Evolutionary conservation across 2,797 vertebrate species (phyloP), one percentile per base, ranked within the genome.

Genomic region (Liparis tanakae): DNA sequence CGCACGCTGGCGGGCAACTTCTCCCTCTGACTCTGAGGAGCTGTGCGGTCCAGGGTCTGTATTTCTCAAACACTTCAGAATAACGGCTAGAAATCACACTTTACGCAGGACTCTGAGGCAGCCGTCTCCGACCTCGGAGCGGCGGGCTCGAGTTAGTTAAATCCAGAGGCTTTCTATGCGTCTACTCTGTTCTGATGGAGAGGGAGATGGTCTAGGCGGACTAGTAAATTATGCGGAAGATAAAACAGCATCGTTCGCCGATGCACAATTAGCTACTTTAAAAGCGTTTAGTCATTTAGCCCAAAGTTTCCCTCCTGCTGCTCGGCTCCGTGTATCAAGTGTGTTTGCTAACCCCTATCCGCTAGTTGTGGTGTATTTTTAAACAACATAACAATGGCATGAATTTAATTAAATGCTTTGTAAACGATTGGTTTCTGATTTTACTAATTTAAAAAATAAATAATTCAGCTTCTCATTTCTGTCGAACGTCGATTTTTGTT

Each of bases 61-160:
- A 62, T 75, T 83, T 87, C 39, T 84, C 83, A 85, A 79, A 62
- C 65, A 68, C n/a, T 53, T 76, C 74, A 44, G 54, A 86, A 80
- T 72, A 60, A 68, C 61, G 56, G 34, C 69, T 73, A 72, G 62
- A 63, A 72, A 60, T 66, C 67, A 51, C 61, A 17, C 10, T 30
- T 30, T 64, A 22, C 43, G 60, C 68, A 46, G 60, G 7, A 48
- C 22, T 48, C 53, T 57, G 22, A 60, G 46, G 33, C 57, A 33
- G 64, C 67, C 10, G 54, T 46, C 10, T 73, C 22, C 65, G 30
- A 51, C 50, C 15, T 72, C 68, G 54, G 56, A 60, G 4, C 61
- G 68, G 67, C 69, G 15, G 46, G 70, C 30, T 13, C 1, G 14
- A 51, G 25, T 14, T 48, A 18, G 22, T 58, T 63, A 6, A 33